Conservation (phyloP, 2,797 vertebrate genomes). For the Pelochelys cantorii region DNA sequence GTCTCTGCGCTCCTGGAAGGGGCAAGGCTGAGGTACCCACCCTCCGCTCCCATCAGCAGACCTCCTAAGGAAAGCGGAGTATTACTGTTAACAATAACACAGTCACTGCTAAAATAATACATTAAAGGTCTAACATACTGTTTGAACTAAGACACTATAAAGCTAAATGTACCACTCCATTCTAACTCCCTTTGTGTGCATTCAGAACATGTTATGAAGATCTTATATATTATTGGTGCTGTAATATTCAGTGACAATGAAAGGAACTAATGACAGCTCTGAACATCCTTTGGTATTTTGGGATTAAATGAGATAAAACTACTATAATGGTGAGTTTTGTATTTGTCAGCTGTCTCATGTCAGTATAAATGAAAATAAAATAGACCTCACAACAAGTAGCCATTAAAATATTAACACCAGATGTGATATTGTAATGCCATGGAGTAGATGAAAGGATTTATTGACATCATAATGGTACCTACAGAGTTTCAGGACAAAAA, state of each 20-base stretch:
- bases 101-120: neutral
- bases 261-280: neutral
- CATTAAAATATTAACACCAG: neutral
- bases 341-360: neutral
- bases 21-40: too few species aligned
- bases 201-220: neutral
- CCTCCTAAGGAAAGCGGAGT: neutral
- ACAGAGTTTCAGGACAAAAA: neutral
- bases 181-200: neutral
- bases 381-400: neutral
- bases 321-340: neutral
- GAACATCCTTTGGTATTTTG: neutral
- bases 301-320: neutral
- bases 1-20: too few species aligned
- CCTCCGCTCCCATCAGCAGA: too few species aligned
- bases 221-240: neutral
- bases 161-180: neutral
- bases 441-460: neutral
- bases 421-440: neutral
- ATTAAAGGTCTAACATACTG: neutral
- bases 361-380: conserved; percentile 37
- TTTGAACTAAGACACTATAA: neutral
- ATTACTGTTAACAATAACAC: conserved; percentile 19
- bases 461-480: neutral
- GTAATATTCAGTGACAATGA: neutral